These are phyloP conservation scores for Callitettix versicolor DNA, from an alignment of 1,140 invertebrate genomes.

Conservation along the genomic window DNA sequence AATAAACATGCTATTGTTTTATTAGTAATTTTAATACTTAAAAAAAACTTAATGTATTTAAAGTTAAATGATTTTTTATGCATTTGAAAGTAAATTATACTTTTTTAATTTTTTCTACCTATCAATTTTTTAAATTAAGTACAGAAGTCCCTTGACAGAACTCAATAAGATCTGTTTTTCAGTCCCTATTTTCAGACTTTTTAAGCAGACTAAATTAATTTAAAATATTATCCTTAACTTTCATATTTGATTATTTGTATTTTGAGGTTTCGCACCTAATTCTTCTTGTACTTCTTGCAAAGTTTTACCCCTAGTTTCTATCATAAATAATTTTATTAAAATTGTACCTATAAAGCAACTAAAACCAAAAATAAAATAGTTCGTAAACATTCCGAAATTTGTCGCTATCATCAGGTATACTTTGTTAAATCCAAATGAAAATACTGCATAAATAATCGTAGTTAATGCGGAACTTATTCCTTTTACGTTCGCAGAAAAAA, in stretches of 20 bases:
- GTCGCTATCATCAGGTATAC: conserved; percentile 50
- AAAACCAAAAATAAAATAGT: conserved; percentile 71
- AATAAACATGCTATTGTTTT: no score
- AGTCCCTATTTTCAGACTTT: no score
- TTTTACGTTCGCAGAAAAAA: conserved; percentile 20
- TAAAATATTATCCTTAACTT: no score
- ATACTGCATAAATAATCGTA: conserved; percentile 15
- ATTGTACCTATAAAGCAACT: conserved; percentile 42
- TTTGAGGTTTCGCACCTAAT: conserved; percentile 20
- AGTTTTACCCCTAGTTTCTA: conserved; percentile 72
- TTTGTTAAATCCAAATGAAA: conserved; percentile 56
- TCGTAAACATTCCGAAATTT: conserved; percentile 50
- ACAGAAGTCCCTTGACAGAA: no score
- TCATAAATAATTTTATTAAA: conserved; percentile 52
- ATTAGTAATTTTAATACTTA: no score
- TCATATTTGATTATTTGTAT: not conserved
- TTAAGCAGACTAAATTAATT: no score
- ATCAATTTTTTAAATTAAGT: no score
- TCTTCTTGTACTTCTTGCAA: conserved; percentile 58
- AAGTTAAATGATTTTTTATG: no score
- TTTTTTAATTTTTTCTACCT: no score
- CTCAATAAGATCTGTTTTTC: no score
- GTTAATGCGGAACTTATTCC: conserved; percentile 17
- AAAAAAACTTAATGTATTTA: no score
- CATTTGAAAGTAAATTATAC: no score